Conservation (phyloP, 2,113 vertebrate genomes). For the Chaetorhynchus papuensis region DNA sequence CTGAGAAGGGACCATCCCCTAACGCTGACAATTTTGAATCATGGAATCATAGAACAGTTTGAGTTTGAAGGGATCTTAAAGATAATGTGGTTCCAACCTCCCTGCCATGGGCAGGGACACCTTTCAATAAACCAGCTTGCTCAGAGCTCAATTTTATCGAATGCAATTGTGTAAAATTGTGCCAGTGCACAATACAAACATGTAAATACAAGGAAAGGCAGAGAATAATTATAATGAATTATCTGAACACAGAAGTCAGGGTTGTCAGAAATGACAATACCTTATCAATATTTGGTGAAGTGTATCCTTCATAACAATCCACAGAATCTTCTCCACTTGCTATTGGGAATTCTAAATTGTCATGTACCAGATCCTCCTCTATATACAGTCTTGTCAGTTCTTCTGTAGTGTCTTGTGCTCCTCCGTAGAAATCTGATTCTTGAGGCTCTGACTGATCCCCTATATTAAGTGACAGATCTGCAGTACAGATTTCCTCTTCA, state of each 20-base stretch:
- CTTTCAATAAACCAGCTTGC: background rate
- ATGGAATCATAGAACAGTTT: background rate
- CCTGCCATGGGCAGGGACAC: too few relatives aligned
- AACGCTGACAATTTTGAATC: background rate
- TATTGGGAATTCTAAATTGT: slow-evolving; percentile 27
- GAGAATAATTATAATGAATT: background rate
- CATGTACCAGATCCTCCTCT: slow-evolving; percentile 70
- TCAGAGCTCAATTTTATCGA: background rate
- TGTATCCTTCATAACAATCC: slow-evolving; percentile 61
- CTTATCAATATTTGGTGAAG: slow-evolving; percentile 53
- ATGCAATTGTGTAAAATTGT: background rate
- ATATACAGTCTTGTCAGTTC: slow-evolving; percentile 79
- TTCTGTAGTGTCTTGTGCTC: slow-evolving; percentile 32
- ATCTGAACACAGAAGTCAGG: background rate
- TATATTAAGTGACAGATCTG: slow-evolving; percentile 49
- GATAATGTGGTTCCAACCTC: background rate
- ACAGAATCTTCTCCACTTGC: slow-evolving; percentile 42
- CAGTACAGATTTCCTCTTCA: slow-evolving; percentile 56
- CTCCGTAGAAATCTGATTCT: slow-evolving; percentile 24
- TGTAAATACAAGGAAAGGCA: background rate
- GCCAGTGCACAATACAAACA: background rate
- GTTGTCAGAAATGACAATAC: slow-evolving; percentile 73
- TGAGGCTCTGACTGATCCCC: slow-evolving; percentile 42
- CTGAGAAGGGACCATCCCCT: background rate
- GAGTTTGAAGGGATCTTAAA: background rate